A percentile compares a stretch with the other conserved stretches of the same genome.
Evolutionary conservation across 1,140 invertebrate species (phyloP).

Genomic region (Macrobrachium rosenbergii): DNA sequence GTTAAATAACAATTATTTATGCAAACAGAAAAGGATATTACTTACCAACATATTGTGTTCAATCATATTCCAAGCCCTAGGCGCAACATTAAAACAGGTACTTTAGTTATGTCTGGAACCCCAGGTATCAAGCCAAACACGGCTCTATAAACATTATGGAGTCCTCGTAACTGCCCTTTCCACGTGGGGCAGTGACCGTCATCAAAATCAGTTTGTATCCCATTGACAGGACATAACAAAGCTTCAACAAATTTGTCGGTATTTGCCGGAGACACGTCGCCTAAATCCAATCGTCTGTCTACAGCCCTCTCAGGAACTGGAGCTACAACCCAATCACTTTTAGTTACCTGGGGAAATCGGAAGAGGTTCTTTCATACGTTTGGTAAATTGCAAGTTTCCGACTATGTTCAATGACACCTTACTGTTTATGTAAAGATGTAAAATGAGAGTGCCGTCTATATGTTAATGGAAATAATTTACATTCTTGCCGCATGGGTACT

Average conservation of each 20-base stretch:
- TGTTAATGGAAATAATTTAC: too few relatives aligned
- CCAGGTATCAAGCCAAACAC: constrained; percentile 73
- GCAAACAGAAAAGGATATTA: background rate
- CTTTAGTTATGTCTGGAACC: constrained; percentile 72
- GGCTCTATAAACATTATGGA: constrained; percentile 76
- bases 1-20: background rate
- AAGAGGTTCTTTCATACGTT: background rate
- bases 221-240: constrained; percentile 45
- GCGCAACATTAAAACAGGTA: constrained; percentile 79
- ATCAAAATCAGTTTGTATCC: constrained; percentile 76
- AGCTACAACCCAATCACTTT: constrained; percentile 36
- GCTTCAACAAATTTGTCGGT: constrained; percentile 46
- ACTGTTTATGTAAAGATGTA: background rate
- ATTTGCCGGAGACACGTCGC: constrained; percentile 52
- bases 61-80: constrained; percentile 82
- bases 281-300: constrained; percentile 36
- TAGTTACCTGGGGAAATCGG: constrained; percentile 13
- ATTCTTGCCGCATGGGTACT: too few relatives aligned
- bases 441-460: too few relatives aligned
- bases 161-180: constrained; percentile 78
- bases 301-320: constrained; percentile 31
- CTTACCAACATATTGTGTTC: constrained; percentile 77
- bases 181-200: constrained; percentile 83
- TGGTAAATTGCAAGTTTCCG: background rate
- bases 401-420: background rate